Evolutionary conservation across 2,113 vertebrate species (phyloP), one percentile per base, ranked within the genome.

Genomic region (Ictidomys tridecemlineatus): DNA sequence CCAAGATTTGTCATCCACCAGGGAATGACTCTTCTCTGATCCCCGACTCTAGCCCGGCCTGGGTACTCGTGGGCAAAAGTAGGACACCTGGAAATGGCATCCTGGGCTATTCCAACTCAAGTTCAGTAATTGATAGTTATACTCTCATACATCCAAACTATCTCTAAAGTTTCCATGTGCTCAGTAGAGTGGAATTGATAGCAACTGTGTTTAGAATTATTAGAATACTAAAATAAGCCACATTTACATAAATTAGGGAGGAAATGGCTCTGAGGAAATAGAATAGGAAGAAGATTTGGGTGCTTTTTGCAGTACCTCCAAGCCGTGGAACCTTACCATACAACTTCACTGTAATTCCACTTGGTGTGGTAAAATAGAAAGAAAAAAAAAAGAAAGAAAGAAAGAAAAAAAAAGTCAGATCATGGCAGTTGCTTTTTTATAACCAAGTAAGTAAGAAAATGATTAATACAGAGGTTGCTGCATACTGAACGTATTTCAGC

Each of bases 91-190:
- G 3, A 61, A 96, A 95, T 97, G 94, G 61, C 70, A 87, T 96
- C 96, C 93, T 98, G 77, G 82, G 39, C 63, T 84, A 67, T 88
- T 93, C 12, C 76, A 84, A 56, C 30, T 86, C 72, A 89, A 67
- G 58, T 84, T 73, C 34, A 9, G 45, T 24, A 78, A 34, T 26
- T 77, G 28, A 82, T 63, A 94, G 65, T 34, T 86, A 93, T 42
- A 83, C 48, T 74, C 22, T 4, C 51, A 58, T 39, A 22, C 51
- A 51, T 77, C 51, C 16, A 86, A 94, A 65, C 4, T 32, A 65
- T 76, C 13, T 89, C 26, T 83, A 85, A 45, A 74, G 2, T 70
- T 89, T 67, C 74, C 17, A 53, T 2, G 32, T 58, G 37, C 53
- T 73, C 2, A 65, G 4, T 42, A 76, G 20, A 91, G 42, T 48